Base-by-base conservation (phyloP, 2,797 vertebrate genomes). In the Aselliscus stoliczkanus region DNA sequence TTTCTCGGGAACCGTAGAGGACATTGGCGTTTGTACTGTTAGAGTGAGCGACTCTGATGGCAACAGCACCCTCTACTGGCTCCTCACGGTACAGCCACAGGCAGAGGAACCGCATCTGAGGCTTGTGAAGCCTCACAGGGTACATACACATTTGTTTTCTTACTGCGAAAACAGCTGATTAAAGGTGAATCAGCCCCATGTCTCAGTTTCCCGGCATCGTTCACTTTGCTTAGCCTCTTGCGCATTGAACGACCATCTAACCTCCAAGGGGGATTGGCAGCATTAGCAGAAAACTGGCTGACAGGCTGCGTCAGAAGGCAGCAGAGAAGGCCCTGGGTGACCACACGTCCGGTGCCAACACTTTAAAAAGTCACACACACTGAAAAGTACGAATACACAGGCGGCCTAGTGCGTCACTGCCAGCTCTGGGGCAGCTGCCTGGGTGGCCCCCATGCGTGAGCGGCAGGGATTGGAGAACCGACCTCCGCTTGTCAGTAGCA, bases 11-110 rank as follows among this genome's bases (percentile, higher is more conserved):
- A 69, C 50, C 18, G 0, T 0, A 60, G 9, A 60, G 92, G 96
- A 92, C 83, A 2, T 39, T 34, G 10, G 18, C 20, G 73, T 14
- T 34, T 3, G 42, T 0, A 29, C 37, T 84, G 25, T 34, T 1
- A 11, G 79, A 75, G n/a, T 60, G 11, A 34, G 21, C 13, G 21
- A 92, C 92, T 31, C 94, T 89, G 97, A 21, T 92, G 97, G 96
- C 97, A 97, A 95, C 85, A 91, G 94, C 64, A 31, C 98, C 97
- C 98, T 97, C 98, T 98, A 58, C 96, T 97, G 98, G 76, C 47
- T 52, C 34, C 3, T 18, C 77, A 58, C 50, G n/a, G 0, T 1
- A 5, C 31, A 93, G 60, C n/a, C 60, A 0, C 3, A 18, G 1
- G 60, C 58, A 34, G 20, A 88, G 39, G 31, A 77, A 79, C 31